These are phyloP conservation scores for Eudemis profundana DNA, from an alignment of 2,888 invertebrate species.

Conservation along the genomic window DNA sequence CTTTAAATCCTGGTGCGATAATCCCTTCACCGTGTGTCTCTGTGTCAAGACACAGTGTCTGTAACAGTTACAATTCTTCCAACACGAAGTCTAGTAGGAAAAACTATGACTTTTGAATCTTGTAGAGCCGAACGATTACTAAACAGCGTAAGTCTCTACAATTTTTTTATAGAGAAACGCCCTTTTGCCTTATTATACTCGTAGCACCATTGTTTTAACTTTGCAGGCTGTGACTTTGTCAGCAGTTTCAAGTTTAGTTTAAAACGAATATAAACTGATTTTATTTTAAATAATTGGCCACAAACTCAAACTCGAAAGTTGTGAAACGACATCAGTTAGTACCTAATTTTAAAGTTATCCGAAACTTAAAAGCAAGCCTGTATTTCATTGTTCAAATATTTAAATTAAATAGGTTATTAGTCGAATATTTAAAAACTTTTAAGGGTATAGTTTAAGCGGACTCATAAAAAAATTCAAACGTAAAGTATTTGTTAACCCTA, in stretches of 20 bases:
- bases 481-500: no score
- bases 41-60: not conserved
- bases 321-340: not conserved
- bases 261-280: conserved; percentile 15
- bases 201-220: conserved; percentile 16
- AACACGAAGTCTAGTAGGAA: not conserved
- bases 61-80: not conserved
- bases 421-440: not conserved
- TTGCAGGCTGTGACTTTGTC: conserved; percentile 30
- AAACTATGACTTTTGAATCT: not conserved
- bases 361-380: not conserved
- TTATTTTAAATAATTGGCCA: not conserved
- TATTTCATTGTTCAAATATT: not conserved
- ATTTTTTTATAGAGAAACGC: not conserved
- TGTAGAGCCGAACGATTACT: not conserved
- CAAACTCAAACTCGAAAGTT: not conserved
- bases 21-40: not conserved
- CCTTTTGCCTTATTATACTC: not conserved
- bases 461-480: no score
- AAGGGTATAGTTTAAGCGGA: no score
- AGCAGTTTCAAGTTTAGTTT: not conserved
- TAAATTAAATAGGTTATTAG: not conserved
- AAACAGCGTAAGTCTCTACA: not conserved
- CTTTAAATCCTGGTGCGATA: not conserved
- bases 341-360: not conserved